Percentiles rank a stretch among this genome's conserved stretches.
Evolutionary conservation across 2,888 invertebrate species (phyloP).

Genomic region (Allolobophora icterica): DNA sequence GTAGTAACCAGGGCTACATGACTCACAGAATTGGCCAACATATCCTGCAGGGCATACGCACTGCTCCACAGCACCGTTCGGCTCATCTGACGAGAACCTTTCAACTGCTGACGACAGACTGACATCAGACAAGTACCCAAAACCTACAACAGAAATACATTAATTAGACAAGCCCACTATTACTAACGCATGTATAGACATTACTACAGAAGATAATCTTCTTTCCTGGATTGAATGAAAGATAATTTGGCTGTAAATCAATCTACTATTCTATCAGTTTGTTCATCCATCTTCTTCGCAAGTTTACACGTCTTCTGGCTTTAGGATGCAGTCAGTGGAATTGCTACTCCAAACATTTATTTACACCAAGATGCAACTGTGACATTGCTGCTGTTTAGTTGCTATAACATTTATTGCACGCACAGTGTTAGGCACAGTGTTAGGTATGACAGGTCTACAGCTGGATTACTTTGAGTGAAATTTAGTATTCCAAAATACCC

Average conservation of each 20-base stretch:
- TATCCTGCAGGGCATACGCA: constrained; percentile 76
- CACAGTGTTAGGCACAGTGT: too few species aligned
- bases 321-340: background rate
- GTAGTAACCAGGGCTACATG: constrained; percentile 91
- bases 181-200: background rate
- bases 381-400: background rate
- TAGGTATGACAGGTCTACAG: background rate
- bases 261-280: background rate
- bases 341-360: background rate
- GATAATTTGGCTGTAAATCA: background rate
- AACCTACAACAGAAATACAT: background rate
- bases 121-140: constrained; percentile 5
- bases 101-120: constrained; percentile 13
- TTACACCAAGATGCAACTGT: background rate
- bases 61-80: background rate
- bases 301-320: background rate
- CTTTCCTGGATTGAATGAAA: too few species aligned
- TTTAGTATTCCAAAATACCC: background rate
- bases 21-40: constrained; percentile 94
- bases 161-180: background rate
- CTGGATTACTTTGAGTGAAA: background rate
- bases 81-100: background rate
- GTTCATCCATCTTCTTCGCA: background rate
- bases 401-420: background rate
- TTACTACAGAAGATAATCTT: background rate